Percentiles rank a stretch among this genome's conserved stretches.
These are phyloP conservation scores for Aleiodes sp. DNA, from an alignment of 1,140 invertebrate genomes.

Conservation along the genomic window DNA sequence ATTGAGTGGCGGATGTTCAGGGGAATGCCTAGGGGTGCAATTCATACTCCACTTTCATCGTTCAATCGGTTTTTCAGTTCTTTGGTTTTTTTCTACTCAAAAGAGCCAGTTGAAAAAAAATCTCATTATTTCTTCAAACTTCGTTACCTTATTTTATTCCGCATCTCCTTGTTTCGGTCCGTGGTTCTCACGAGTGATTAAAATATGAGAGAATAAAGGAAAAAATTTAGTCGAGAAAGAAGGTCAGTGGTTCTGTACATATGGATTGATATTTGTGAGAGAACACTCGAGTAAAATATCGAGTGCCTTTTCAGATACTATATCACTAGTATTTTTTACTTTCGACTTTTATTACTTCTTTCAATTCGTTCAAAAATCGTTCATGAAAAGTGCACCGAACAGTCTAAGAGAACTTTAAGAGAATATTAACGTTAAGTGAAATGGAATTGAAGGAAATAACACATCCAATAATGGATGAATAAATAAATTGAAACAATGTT, in stretches of 20 bases:
- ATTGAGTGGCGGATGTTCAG: constrained; percentile 2
- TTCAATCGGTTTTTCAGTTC: not conserved
- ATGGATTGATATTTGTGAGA: not conserved
- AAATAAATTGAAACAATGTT: too few species aligned
- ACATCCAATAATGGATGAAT: too few species aligned
- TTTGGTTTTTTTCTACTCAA: not conserved
- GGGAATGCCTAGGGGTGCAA: constrained; percentile 7
- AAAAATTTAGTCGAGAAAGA: not conserved
- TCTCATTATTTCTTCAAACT: constrained; percentile 18
- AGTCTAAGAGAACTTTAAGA: too few species aligned
- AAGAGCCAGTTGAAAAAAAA: not conserved
- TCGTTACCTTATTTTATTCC: not conserved
- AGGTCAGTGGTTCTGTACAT: not conserved
- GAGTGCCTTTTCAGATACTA: not conserved
- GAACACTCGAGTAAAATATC: not conserved
- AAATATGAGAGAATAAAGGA: not conserved
- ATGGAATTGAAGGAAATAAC: too few species aligned
- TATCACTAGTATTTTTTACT: not conserved
- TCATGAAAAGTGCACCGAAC: too few species aligned
- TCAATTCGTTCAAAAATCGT: too few species aligned
- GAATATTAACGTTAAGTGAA: too few species aligned
- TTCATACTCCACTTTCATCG: not conserved
- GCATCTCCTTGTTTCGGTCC: not conserved
- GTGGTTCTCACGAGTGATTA: not conserved
- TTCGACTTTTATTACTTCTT: too few species aligned